Percentiles rank a stretch among this genome's conserved stretches.
Evolutionary conservation across 2,113 vertebrate genomes (phyloP).

Genomic region (Perca fluviatilis): DNA sequence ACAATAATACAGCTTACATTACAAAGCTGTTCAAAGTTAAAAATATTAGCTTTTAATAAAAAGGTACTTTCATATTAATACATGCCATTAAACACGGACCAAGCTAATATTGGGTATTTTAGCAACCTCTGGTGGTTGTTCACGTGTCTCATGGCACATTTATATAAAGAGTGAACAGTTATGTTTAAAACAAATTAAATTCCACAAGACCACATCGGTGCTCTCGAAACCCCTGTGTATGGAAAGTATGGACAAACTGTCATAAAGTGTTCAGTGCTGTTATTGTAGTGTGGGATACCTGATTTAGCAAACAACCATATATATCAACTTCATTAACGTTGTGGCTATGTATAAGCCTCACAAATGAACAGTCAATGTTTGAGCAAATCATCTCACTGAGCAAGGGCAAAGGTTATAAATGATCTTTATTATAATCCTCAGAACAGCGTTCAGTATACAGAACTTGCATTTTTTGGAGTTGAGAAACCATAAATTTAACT

Average conservation of each 20-base stretch:
- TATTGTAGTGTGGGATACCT: neutral
- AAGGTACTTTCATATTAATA: neutral
- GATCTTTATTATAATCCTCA: constrained; percentile 86
- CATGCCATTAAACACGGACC: neutral
- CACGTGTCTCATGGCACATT: neutral
- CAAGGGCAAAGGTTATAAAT: constrained; percentile 81
- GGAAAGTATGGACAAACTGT: neutral
- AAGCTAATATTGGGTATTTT: no score
- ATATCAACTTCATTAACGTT: neutral
- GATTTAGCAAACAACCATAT: neutral
- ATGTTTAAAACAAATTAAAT: neutral
- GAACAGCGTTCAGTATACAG: constrained; percentile 83
- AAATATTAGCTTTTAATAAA: neutral
- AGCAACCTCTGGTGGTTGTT: neutral
- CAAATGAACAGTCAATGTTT: neutral
- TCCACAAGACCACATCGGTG: neutral
- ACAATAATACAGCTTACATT: neutral
- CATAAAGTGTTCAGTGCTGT: neutral
- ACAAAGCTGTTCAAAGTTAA: neutral
- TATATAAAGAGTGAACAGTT: neutral
- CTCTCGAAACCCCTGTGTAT: neutral
- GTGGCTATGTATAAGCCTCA: neutral
- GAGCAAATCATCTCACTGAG: constrained; percentile 41
- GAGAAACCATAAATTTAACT: constrained; percentile 50
- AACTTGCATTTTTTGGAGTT: constrained; percentile 78